Percentiles rank a stretch among this genome's conserved stretches.
Evolutionary conservation across 2,888 invertebrate species (phyloP).

Genomic region (Patella pellucida): DNA sequence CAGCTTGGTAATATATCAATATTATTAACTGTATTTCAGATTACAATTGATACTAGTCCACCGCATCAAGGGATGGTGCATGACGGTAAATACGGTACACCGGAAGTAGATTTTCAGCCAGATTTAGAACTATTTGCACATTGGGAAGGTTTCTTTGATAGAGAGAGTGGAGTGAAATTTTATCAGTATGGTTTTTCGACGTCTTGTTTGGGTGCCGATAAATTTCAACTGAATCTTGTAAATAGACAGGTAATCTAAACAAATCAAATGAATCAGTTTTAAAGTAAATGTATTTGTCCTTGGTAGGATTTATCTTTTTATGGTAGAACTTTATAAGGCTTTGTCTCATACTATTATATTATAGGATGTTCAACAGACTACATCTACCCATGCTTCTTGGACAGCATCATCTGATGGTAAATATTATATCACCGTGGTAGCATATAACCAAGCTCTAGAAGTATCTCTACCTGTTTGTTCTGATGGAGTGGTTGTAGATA

Average conservation of each 20-base stretch:
- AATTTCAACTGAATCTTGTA: conserved; percentile 7
- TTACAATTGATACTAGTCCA: conserved; percentile 52
- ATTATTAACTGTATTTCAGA: conserved; percentile 31
- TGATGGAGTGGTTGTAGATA: conserved; percentile 49
- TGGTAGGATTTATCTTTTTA: too few species aligned
- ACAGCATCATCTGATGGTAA: conserved; percentile 36
- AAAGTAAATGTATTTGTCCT: too few species aligned
- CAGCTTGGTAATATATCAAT: too few species aligned
- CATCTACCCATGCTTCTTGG: conserved; percentile 31
- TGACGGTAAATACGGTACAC: conserved; percentile 42
- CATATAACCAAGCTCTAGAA: conserved; percentile 50
- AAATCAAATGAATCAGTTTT: too few species aligned
- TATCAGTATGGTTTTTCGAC: conserved; percentile 46
- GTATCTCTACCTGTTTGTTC: conserved; percentile 51
- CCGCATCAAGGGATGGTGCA: conserved; percentile 50
- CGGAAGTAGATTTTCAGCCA: conserved; percentile 52
- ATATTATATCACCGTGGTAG: conserved; percentile 52
- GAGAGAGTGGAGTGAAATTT: conserved; percentile 50
- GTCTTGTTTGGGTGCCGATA: conserved; percentile 31
- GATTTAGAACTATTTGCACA: conserved; percentile 36
- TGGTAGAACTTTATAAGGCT: too few species aligned
- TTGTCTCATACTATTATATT: neutral
- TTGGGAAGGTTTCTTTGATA: conserved; percentile 58
- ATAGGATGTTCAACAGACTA: conserved; percentile 27
- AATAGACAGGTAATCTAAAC: too few species aligned